Base-by-base conservation (phyloP, 2,888 invertebrate species). In the Microctonus aethiopoides region DNA sequence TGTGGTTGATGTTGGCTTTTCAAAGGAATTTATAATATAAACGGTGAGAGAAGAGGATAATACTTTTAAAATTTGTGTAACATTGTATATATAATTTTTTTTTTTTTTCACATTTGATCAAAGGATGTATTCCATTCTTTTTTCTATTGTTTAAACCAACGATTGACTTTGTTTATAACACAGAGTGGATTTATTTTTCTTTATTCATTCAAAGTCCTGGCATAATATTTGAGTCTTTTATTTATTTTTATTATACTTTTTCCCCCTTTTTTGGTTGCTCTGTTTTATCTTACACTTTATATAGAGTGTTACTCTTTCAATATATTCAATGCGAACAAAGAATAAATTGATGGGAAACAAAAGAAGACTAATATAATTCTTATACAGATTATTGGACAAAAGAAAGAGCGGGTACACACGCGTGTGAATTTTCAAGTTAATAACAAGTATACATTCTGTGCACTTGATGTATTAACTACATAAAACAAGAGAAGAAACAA, bases 391-490 rank as follows among this genome's bases (percentile, higher is more conserved):
- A 10, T 52, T n/a, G 16, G 56, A 56, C 4, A 24, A 56, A 26
- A 5, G 24, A 11, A 24, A 26, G 29, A 26, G 29, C 5, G 56
- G 26, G n/a, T n/a, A n/a, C 24, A 26, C 5, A n/a, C 24, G 29
- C 26, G 22, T 56, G 56, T 56, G 26, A 56, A 56, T 26, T 26
- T 56, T 56, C n/a, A 56, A 56, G 56, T 56, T 46, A 16, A 46
- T 46, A 16, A 6, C 11, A 5, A 32, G 39, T 46, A 7, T 46
- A 20, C 16, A 16, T 7, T 16, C 2, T 56, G 56, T 56, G 56
- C 26, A 26, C n/a, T 56, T 26, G 56, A n/a, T 6, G 24, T 26
- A 24, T n/a, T n/a, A n/a, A n/a, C n/a, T n/a, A n/a, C 24, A 56
- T 13, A 11, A 56, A n/a, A 56, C 24, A 22, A 29, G 56, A 56